Conservation (phyloP, 2,888 invertebrate genomes). For the Sycophila texana region DNA sequence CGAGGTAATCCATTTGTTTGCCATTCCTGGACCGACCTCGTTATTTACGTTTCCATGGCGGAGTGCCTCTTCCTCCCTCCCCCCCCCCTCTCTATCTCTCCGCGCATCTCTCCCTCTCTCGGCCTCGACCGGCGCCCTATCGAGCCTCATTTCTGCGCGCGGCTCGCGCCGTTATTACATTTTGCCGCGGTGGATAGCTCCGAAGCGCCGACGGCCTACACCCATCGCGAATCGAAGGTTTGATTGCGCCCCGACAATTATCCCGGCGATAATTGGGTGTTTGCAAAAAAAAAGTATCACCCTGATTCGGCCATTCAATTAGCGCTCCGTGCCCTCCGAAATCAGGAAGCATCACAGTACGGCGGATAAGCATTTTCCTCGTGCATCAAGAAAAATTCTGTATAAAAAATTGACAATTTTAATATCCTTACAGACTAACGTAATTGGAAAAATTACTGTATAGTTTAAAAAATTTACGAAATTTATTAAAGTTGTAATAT, state of each 20-base stretch:
- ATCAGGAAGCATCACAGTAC: too few species aligned
- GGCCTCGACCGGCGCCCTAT: not conserved
- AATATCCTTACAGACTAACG: too few species aligned
- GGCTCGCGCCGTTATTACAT: slow-evolving; percentile 27
- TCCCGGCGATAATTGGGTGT: slow-evolving; percentile 13
- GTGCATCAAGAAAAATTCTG: too few species aligned
- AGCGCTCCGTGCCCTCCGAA: too few species aligned
- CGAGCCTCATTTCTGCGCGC: slow-evolving; percentile 8
- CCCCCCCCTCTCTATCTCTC: not conserved
- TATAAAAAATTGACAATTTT: too few species aligned
- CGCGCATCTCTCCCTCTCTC: too few species aligned
- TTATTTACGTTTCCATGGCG: slow-evolving; percentile 46
- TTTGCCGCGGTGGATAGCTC: slow-evolving; percentile 12
- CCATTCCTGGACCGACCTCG: slow-evolving; percentile 22
- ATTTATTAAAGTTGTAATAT: too few species aligned
- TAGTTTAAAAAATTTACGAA: too few species aligned
- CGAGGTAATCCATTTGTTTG: slow-evolving; percentile 50
- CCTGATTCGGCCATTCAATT: too few species aligned
- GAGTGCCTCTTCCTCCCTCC: not conserved
- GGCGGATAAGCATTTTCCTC: too few species aligned
- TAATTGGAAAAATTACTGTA: too few species aligned
- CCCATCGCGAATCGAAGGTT: slow-evolving; percentile 18
- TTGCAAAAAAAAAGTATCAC: not conserved
- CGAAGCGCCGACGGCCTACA: not conserved
- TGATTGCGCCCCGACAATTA: slow-evolving; percentile 40